phyloP scores from a whole-genome alignment of 2,888 invertebrate genomes.

The Napeogenes inachia region DNA sequence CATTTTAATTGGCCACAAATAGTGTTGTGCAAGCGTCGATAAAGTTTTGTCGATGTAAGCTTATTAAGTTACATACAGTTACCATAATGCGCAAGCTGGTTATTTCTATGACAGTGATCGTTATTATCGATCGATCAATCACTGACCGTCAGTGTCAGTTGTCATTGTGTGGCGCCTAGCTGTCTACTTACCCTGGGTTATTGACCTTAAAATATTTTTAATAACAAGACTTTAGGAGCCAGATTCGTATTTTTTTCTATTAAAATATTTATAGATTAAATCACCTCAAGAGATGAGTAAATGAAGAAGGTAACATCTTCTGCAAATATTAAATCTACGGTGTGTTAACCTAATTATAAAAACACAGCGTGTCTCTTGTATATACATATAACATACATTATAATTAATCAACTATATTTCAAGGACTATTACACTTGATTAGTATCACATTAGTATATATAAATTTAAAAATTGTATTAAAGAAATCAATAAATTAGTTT shows the following conservation, averaged over 20 bases:
- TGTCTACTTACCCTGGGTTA: slow-evolving; percentile 52
- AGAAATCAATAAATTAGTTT: no score
- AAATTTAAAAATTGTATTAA: no score
- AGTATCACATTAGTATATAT: no score
- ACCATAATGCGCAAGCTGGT: slow-evolving; percentile 15
- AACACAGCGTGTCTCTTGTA: no score
- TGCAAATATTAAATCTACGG: no score
- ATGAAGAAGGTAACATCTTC: no score
- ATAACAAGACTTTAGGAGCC: background rate
- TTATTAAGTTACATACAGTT: slow-evolving; percentile 24
- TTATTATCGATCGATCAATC: slow-evolving; percentile 59
- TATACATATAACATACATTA: no score
- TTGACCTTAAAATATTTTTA: slow-evolving; percentile 36
- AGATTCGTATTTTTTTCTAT: background rate
- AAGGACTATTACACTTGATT: no score
- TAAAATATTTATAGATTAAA: no score
- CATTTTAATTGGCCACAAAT: slow-evolving; percentile 16
- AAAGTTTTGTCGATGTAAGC: slow-evolving; percentile 15
- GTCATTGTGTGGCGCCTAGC: slow-evolving; percentile 57
- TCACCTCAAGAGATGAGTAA: no score
- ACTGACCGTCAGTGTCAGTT: slow-evolving; percentile 44
- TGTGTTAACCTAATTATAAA: no score
- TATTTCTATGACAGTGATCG: slow-evolving; percentile 26
- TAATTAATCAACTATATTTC: no score
- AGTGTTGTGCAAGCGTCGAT: slow-evolving; percentile 16